phyloP scores from a whole-genome alignment of 2,888 invertebrate genomes.

The Synergus gifuensis region DNA sequence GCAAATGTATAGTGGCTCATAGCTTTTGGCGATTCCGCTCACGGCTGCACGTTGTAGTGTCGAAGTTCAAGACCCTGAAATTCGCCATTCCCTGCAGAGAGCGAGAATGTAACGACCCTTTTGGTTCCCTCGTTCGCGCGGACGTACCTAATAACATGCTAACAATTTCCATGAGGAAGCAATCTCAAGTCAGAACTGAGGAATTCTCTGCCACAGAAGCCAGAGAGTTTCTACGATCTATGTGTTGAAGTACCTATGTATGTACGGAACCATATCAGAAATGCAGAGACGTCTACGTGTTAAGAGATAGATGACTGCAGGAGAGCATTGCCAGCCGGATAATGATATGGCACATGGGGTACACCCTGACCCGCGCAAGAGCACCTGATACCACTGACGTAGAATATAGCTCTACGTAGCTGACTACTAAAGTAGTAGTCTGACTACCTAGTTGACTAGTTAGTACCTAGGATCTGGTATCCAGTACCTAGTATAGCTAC shows the following conservation, averaged over 20 bases:
- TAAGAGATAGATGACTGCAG: conserved; percentile 44
- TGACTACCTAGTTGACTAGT: conserved; percentile 3
- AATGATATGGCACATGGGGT: not conserved
- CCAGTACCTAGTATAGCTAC: conserved; percentile 36
- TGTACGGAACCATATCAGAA: not conserved
- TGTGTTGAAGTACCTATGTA: conserved; percentile 18
- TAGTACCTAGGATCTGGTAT: conserved; percentile 40
- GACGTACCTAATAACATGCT: conserved; percentile 39
- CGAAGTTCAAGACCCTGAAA: conserved; percentile 37
- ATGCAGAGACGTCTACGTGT: conserved; percentile 41
- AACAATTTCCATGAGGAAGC: conserved; percentile 45
- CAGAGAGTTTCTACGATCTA: conserved; percentile 5
- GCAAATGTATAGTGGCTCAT: conserved; percentile 15
- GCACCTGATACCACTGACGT: conserved; percentile 32
- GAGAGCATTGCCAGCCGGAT: not conserved
- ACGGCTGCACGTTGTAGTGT: conserved; percentile 27
- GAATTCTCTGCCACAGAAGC: conserved; percentile 37
- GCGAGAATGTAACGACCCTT: conserved; percentile 41
- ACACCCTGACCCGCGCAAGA: not conserved
- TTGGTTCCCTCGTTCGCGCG: conserved; percentile 36
- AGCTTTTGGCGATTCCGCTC: conserved; percentile 34
- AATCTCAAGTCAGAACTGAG: conserved; percentile 39
- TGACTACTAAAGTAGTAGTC: not conserved
- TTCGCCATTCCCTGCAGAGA: conserved; percentile 27
- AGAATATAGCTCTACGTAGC: too few species aligned